These are phyloP conservation scores for Chaenogobius annularis DNA, from an alignment of 2,113 vertebrate species.

Conservation along the genomic window DNA sequence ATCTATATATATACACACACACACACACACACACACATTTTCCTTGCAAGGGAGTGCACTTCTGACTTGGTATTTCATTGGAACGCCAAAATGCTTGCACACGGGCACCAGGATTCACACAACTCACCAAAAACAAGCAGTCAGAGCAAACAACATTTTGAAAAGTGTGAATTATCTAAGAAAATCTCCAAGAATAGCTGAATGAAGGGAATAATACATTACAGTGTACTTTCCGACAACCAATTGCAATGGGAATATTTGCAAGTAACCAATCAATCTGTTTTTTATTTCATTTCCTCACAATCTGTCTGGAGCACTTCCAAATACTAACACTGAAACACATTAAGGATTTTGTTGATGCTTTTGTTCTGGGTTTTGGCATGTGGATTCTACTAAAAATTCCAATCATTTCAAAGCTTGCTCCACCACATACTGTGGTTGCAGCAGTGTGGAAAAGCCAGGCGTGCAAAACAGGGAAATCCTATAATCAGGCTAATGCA, in stretches of 20 bases:
- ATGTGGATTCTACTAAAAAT: not conserved
- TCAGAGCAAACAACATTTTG: slow-evolving; percentile 42
- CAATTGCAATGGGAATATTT: too few relatives aligned
- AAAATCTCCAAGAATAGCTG: slow-evolving; percentile 22
- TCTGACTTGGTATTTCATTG: slow-evolving; percentile 61
- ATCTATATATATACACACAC: too few relatives aligned
- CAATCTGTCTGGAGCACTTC: slow-evolving; percentile 16
- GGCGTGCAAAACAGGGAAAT: slow-evolving; percentile 18
- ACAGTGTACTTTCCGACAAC: too few relatives aligned
- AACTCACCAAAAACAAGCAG: slow-evolving; percentile 17
- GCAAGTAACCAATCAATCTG: too few relatives aligned
- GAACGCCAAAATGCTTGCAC: slow-evolving; percentile 19
- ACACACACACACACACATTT: too few relatives aligned
- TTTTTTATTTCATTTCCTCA: slow-evolving; percentile 55
- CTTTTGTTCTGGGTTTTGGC: not conserved
- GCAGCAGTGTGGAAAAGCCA: slow-evolving; percentile 26
- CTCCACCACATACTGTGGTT: slow-evolving; percentile 17
- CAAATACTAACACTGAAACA: slow-evolving; percentile 13
- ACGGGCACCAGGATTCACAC: slow-evolving; percentile 1
- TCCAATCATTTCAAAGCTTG: slow-evolving; percentile 19
- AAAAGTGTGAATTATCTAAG: slow-evolving; percentile 67
- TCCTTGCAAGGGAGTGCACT: slow-evolving; percentile 51
- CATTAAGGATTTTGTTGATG: slow-evolving; percentile 22
- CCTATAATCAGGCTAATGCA: slow-evolving; percentile 22
- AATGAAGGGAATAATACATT: too few relatives aligned